phyloP scores from a whole-genome alignment of 2,888 invertebrate species.

The Glyphotaelius pellucidus region DNA sequence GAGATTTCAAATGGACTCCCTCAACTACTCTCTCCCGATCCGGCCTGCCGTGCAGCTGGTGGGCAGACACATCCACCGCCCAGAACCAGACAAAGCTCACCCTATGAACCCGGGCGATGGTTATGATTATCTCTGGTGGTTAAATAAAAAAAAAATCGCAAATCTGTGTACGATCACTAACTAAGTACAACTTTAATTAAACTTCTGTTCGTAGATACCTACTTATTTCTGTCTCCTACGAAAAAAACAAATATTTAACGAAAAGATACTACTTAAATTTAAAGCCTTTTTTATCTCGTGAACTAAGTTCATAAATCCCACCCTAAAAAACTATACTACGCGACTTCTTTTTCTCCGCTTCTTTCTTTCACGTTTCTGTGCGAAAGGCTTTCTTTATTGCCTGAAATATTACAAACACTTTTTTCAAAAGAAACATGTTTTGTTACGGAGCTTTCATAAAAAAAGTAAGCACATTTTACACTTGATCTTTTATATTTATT shows the following conservation, averaged over 20 bases:
- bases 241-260: conserved; percentile 52
- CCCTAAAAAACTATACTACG: conserved; percentile 44
- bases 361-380: conserved; percentile 6
- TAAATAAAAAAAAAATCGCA: not conserved
- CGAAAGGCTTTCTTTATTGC: conserved; percentile 35
- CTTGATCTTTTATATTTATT: conserved; percentile 36
- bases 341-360: conserved; percentile 20
- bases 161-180: not conserved
- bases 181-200: not conserved
- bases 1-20: no score
- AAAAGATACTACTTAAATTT: conserved; percentile 53
- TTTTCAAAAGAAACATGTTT: conserved; percentile 39
- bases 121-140: no score
- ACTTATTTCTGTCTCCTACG: not conserved
- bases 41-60: no score
- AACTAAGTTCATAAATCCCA: conserved; percentile 56
- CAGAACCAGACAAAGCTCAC: no score
- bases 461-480: conserved; percentile 33
- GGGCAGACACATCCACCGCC: no score
- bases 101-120: no score
- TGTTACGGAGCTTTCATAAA: not conserved
- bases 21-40: no score
- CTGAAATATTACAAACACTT: conserved; percentile 39
- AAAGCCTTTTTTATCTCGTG: conserved; percentile 47
- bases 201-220: not conserved